Base-by-base conservation (phyloP, 2,888 invertebrate genomes). In the Lasioglossum villosulum region DNA sequence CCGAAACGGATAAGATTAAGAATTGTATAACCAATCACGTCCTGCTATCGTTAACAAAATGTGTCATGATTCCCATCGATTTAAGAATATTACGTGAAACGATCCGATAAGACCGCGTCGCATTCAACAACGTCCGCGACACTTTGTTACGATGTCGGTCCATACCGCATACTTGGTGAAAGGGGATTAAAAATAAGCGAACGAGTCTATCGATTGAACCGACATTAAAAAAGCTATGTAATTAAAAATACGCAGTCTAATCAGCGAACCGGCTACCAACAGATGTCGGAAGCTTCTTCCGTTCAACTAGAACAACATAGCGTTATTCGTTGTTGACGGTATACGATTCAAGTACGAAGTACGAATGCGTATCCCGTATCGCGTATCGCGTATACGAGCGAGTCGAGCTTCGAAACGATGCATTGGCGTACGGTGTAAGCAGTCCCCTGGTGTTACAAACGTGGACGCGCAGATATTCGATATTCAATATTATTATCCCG, bases 121-220 rank as follows among this genome's bases (percentile, higher is more conserved):
- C 23, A 37, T 68, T 5, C 19, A 14, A 68, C 23, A 37, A 37
- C 12, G 12, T 10, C 12, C 37, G 14, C 19, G 34, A 2, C 34
- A 23, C 74, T 48, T 77, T 45, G 39, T 72, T 39, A 10, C 56
- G 56, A 76, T 16, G 42, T 30, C 19, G 45, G 52, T 63, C 14
- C 14, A 42, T 42, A 34, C 80, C 72, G 42, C 14, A 42, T 42
- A 34, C 80, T 75, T 82, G 16, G 5, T 42, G 30, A 73, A 59
- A 76, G 76, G 19, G 75, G 78, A 86, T 82, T 85, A 86, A 86
- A 86, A 86, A 85, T 86, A 86, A 71, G 45, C 71, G 68, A 86
- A 45, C 75, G 70, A 78, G 34, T 75, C 72, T 86, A 86, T 86
- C 75, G 86, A 86, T 86, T 82, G 23, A 42, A 82, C 16, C 74